These are phyloP conservation scores for Tricholaema leucomelas DNA, from an alignment of 2,113 vertebrate genomes.

Conservation along the genomic window DNA sequence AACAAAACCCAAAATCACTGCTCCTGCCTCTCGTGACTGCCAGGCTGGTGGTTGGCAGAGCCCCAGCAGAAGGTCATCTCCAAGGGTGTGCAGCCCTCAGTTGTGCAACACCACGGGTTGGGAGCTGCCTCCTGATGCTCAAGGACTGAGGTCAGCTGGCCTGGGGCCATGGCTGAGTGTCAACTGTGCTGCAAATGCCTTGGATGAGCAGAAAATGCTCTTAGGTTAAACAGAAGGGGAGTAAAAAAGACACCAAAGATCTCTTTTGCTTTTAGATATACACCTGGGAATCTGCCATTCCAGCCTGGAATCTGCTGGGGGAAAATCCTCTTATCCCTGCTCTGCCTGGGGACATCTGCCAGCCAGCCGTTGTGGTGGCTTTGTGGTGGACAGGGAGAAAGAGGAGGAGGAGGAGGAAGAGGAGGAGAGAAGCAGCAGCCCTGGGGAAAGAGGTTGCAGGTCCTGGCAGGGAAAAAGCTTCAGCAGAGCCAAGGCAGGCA, in stretches of 20 bases:
- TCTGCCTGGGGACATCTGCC: background rate
- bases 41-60: background rate
- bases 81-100: background rate
- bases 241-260: no score
- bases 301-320: background rate
- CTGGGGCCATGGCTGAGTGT: fast-evolving
- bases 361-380: background rate
- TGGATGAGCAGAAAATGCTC: background rate
- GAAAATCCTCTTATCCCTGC: background rate
- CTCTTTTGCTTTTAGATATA: background rate
- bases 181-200: background rate
- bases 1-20: background rate
- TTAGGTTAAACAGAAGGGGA: no score
- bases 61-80: background rate
- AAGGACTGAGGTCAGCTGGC: conserved; percentile 1
- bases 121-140: background rate
- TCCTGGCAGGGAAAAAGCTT: background rate
- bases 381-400: fast-evolving
- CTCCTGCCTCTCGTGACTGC: background rate
- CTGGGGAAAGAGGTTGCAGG: fast-evolving
- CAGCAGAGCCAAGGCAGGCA: background rate
- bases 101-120: background rate
- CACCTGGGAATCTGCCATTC: no score
- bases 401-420: background rate
- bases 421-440: background rate